A percentile compares a stretch with the other conserved stretches of the same genome.
phyloP scores from a whole-genome alignment of 1,140 invertebrate species.

The Drosophila virilis region DNA sequence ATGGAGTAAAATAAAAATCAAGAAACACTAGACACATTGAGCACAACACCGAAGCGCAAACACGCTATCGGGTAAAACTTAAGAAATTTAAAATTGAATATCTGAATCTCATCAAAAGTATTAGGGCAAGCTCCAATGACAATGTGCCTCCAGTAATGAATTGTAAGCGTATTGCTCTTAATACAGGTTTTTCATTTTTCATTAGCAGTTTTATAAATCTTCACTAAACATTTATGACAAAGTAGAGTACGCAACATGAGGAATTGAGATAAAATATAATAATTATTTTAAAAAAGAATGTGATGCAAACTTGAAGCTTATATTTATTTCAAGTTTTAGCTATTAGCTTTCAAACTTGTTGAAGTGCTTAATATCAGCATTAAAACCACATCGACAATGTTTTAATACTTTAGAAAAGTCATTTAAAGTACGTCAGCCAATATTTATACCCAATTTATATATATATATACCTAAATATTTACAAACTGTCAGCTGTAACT shows the following conservation, averaged over 20 bases:
- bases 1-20: constrained; percentile 52
- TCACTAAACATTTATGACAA: background rate
- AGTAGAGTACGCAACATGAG: background rate
- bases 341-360: constrained; percentile 4
- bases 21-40: constrained; percentile 20
- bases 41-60: constrained; percentile 8
- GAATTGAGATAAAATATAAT: background rate
- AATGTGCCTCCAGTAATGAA: no score
- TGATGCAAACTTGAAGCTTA: background rate
- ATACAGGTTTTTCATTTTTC: background rate
- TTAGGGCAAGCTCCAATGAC: background rate
- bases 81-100: background rate
- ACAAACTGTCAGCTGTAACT: constrained; percentile 12
- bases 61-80: background rate
- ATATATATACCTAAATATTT: no score
- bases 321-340: constrained; percentile 3
- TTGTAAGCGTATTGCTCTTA: no score
- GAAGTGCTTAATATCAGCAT: background rate
- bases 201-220: background rate
- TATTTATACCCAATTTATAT: background rate
- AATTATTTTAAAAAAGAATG: background rate
- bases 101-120: background rate
- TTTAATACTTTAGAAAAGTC: background rate
- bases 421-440: constrained; percentile 5
- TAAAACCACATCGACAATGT: background rate